Percentiles rank a stretch among this genome's conserved stretches.
phyloP scores from a whole-genome alignment of 2,888 invertebrate species.

The Dasysyrphus albostriatus region DNA sequence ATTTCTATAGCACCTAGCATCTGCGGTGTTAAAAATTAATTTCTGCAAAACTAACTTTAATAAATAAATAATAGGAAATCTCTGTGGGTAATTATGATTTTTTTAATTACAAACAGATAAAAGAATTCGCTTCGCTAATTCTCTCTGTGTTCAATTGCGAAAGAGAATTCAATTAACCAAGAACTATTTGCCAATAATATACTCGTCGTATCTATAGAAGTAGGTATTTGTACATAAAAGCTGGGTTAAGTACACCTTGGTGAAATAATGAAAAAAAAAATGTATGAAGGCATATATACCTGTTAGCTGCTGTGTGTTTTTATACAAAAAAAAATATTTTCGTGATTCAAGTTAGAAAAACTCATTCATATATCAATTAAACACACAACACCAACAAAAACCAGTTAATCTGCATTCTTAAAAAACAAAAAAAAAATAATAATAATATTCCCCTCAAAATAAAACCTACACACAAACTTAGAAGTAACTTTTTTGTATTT shows the following conservation, averaged over 20 bases:
- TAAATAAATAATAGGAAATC: constrained; percentile 37
- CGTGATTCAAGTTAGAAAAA: constrained; percentile 60
- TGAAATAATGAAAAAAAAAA: constrained; percentile 23
- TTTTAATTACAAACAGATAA: constrained; percentile 27
- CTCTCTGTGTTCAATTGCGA: constrained; percentile 50
- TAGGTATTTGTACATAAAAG: background rate
- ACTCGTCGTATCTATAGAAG: no score
- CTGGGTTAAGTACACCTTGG: constrained; percentile 33
- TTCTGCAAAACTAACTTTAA: background rate
- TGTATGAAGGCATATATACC: constrained; percentile 2
- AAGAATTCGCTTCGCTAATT: constrained; percentile 65
- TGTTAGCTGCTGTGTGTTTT: background rate
- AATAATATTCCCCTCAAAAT: constrained; percentile 66
- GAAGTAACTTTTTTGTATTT: constrained; percentile 27
- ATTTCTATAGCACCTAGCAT: background rate
- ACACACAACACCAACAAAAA: constrained; percentile 50
- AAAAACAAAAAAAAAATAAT: constrained; percentile 35
- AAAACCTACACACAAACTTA: constrained; percentile 65
- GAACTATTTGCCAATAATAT: constrained; percentile 49
- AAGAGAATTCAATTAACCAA: constrained; percentile 63
- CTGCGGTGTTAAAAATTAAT: background rate
- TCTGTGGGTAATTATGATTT: constrained; percentile 38
- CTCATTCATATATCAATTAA: constrained; percentile 66
- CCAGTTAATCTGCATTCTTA: constrained; percentile 75
- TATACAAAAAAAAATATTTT: constrained; percentile 28